Conservation (phyloP, 2,888 invertebrate species). For the Oasisia sp. region DNA sequence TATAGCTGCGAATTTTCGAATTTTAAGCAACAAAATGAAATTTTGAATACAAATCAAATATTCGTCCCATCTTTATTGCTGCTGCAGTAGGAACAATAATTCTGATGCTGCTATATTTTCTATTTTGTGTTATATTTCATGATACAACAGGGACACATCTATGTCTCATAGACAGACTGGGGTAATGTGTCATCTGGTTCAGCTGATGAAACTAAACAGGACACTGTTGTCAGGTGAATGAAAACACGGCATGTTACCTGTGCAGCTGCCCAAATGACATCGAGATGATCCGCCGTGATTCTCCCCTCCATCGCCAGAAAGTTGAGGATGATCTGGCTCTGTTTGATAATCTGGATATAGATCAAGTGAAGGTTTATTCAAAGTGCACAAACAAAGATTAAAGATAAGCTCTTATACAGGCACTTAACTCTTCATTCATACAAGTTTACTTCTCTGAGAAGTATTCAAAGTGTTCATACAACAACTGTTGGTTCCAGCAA, state of each 20-base stretch:
- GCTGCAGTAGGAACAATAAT: too few species aligned
- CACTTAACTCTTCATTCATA: too few species aligned
- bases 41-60: too few species aligned
- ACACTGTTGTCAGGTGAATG: background rate
- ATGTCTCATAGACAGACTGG: background rate
- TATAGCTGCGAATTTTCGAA: too few species aligned
- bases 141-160: too few species aligned
- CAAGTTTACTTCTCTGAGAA: too few species aligned
- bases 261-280: constrained; percentile 93
- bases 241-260: constrained; percentile 68
- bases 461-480: background rate
- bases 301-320: constrained; percentile 92
- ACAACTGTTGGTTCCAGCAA: background rate
- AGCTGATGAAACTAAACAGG: background rate
- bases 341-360: constrained; percentile 82
- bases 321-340: constrained; percentile 91
- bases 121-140: too few species aligned
- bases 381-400: background rate
- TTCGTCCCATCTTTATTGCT: too few species aligned
- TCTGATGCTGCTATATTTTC: too few species aligned
- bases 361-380: background rate
- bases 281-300: constrained; percentile 89
- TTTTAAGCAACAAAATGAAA: too few species aligned
- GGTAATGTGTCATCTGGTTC: too few species aligned
- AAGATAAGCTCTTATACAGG: too few species aligned